phyloP scores from a whole-genome alignment of 2,113 vertebrate species.

The Ceratotherium simum region DNA sequence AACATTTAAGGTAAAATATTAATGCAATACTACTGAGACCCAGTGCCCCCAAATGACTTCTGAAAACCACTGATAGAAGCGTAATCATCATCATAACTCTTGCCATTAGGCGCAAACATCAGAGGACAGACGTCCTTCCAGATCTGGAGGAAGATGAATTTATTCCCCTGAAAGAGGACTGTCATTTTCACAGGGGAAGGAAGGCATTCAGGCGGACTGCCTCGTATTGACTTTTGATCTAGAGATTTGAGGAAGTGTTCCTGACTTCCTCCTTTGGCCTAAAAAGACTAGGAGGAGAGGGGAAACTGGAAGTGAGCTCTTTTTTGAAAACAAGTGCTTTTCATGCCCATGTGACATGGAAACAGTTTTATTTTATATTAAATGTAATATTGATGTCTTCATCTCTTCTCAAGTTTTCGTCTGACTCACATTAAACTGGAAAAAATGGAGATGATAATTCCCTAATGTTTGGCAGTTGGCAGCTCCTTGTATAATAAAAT shows the following conservation, averaged over 20 bases:
- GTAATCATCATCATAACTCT: background rate
- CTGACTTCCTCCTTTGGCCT: background rate
- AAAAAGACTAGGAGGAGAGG: background rate
- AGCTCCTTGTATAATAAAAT: conserved; percentile 25
- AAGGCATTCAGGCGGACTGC: background rate
- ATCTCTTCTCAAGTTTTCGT: background rate
- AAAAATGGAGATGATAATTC: background rate
- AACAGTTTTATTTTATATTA: background rate
- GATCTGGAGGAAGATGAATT: background rate
- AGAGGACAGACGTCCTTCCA: background rate
- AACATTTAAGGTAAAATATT: conserved; percentile 13
- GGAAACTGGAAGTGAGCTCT: background rate
- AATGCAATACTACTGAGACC: background rate
- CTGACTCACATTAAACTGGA: background rate
- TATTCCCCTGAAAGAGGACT: background rate
- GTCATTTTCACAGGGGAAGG: background rate
- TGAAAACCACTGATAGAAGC: background rate
- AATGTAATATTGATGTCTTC: background rate
- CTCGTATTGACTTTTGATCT: background rate
- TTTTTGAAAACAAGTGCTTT: background rate
- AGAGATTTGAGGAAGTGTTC: background rate
- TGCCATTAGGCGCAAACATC: background rate
- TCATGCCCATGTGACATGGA: background rate
- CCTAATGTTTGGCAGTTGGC: background rate
- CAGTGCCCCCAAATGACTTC: background rate